These are phyloP conservation scores for Epinephelus lanceolatus DNA, from an alignment of 2,113 vertebrate genomes.

Conservation along the genomic window DNA sequence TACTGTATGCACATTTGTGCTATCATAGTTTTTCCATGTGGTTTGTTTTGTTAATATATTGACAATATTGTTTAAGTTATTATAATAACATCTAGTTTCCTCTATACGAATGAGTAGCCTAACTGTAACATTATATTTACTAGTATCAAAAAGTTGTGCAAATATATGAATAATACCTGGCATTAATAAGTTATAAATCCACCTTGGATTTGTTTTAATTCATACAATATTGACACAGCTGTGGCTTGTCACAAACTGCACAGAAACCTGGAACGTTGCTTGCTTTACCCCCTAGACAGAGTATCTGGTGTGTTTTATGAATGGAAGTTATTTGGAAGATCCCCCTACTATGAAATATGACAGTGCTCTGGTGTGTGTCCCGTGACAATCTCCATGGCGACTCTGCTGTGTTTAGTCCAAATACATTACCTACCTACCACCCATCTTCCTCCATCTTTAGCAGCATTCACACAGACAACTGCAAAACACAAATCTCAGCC, in stretches of 20 bases:
- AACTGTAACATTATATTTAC: too few relatives aligned
- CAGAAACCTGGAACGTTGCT: neutral
- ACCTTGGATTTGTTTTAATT: neutral
- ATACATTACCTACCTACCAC: slow-evolving; percentile 44
- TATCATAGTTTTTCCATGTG: too few relatives aligned
- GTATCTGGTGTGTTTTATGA: slow-evolving; percentile 20
- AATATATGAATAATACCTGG: too few relatives aligned
- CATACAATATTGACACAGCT: neutral
- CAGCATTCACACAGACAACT: slow-evolving; percentile 34
- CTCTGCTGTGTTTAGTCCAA: slow-evolving; percentile 52
- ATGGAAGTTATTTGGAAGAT: slow-evolving; percentile 21
- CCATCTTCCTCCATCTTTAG: slow-evolving; percentile 46
- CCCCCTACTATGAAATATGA: slow-evolving; percentile 11
- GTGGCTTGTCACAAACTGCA: neutral
- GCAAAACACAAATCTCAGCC: slow-evolving; percentile 64
- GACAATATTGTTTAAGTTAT: too few relatives aligned
- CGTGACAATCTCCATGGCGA: slow-evolving; percentile 54
- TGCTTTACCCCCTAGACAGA: neutral
- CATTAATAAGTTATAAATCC: neutral
- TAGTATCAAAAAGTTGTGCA: too few relatives aligned
- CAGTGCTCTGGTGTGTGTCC: slow-evolving; percentile 41
- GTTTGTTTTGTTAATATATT: too few relatives aligned
- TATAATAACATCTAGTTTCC: too few relatives aligned
- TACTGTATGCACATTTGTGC: too few relatives aligned
- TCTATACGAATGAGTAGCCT: too few relatives aligned